phyloP scores from a whole-genome alignment of 23 tunicate genomes.

The Oikopleura dioica region DNA sequence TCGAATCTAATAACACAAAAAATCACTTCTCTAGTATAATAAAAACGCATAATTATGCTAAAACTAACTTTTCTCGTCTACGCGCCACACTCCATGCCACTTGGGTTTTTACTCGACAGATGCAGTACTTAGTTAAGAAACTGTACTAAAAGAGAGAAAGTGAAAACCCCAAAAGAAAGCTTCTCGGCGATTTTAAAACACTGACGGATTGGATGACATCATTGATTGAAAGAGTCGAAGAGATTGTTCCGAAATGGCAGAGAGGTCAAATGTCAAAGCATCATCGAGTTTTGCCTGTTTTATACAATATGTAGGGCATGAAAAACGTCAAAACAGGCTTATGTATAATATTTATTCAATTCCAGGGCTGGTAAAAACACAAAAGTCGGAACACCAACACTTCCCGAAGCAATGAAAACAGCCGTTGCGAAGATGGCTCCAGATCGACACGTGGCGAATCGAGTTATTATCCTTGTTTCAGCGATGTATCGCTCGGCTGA shows the following conservation, averaged over 20 bases:
- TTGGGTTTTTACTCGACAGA: too few species aligned
- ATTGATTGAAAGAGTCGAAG: background rate
- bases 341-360: background rate
- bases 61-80: background rate
- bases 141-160: too few species aligned
- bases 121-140: too few species aligned
- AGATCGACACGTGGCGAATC: background rate
- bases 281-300: background rate
- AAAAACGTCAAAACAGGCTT: background rate
- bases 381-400: constrained; percentile 1
- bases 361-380: background rate
- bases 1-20: too few species aligned
- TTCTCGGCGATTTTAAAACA: background rate
- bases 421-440: background rate
- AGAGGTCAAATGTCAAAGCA: background rate
- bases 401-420: background rate
- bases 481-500: background rate
- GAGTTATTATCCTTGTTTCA: background rate
- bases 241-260: background rate
- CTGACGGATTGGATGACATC: background rate
- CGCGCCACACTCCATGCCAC: background rate
- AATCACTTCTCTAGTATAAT: too few species aligned
- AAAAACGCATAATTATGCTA: background rate
- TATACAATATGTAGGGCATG: background rate
- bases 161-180: too few species aligned